phyloP scores from a whole-genome alignment of 2,113 vertebrate genomes.

The Sinosuthora webbiana region DNA sequence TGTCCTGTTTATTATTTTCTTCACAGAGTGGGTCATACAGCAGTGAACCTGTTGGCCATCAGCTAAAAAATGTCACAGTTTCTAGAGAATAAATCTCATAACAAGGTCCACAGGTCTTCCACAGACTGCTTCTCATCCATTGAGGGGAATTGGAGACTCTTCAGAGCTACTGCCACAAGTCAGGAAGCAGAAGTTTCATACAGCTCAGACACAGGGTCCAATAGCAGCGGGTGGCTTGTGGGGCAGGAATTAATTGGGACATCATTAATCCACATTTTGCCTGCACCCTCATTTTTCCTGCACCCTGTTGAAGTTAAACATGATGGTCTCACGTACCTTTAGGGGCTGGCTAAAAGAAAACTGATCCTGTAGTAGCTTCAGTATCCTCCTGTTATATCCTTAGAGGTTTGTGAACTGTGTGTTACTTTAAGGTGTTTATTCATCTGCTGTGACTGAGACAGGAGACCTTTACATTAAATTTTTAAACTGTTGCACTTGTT shows the following conservation, averaged over 20 bases:
- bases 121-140: fast-evolving
- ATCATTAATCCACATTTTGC: background rate
- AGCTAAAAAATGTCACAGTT: background rate
- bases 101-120: background rate
- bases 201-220: background rate
- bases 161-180: background rate
- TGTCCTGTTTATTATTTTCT: background rate
- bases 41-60: background rate
- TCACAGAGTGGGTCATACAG: background rate
- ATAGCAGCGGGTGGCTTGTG: background rate
- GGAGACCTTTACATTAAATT: background rate
- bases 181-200: background rate
- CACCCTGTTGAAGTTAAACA: background rate
- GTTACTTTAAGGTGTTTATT: background rate
- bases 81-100: background rate
- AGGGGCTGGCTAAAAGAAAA: background rate
- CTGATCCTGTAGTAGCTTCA: background rate
- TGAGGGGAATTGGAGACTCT: no score
- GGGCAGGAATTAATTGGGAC: background rate
- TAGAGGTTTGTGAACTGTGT: background rate
- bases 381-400: background rate
- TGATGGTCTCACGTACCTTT: background rate
- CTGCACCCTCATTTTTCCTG: background rate
- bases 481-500: background rate
- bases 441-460: background rate